Evolutionary conservation across 1,140 invertebrate genomes (phyloP).

Genomic region (Zophobas morio): DNA sequence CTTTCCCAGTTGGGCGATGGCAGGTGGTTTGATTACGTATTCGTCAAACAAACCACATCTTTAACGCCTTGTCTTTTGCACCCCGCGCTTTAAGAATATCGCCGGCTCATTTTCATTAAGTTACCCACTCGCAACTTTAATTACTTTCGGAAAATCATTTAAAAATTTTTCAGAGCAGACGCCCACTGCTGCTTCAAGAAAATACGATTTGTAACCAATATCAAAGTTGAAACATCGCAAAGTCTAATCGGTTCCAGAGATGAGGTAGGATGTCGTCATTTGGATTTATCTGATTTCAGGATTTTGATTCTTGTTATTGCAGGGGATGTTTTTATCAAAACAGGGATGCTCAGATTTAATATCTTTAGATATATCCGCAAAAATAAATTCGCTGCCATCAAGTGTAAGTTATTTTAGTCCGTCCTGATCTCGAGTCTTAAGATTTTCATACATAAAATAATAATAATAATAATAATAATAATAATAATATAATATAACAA

Average conservation of each 20-base stretch:
- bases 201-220: neutral
- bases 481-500: too few relatives aligned
- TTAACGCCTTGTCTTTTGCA: constrained; percentile 49
- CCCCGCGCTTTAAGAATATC: constrained; percentile 7
- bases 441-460: too few relatives aligned
- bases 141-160: constrained; percentile 38
- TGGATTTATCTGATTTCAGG: constrained; percentile 3
- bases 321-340: too few relatives aligned
- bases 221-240: constrained; percentile 3
- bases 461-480: too few relatives aligned
- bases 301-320: neutral
- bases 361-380: too few relatives aligned
- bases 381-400: too few relatives aligned
- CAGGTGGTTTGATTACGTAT: constrained; percentile 52
- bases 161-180: constrained; percentile 5
- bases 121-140: constrained; percentile 31
- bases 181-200: neutral
- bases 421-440: too few relatives aligned
- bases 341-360: too few relatives aligned
- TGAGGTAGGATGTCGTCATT: neutral
- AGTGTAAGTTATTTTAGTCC: too few relatives aligned
- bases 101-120: constrained; percentile 28
- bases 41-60: constrained; percentile 53
- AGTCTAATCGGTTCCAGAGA: neutral
- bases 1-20: constrained; percentile 14